Base-by-base conservation (phyloP, 1,140 invertebrate genomes). In the Drosophila dunni region DNA sequence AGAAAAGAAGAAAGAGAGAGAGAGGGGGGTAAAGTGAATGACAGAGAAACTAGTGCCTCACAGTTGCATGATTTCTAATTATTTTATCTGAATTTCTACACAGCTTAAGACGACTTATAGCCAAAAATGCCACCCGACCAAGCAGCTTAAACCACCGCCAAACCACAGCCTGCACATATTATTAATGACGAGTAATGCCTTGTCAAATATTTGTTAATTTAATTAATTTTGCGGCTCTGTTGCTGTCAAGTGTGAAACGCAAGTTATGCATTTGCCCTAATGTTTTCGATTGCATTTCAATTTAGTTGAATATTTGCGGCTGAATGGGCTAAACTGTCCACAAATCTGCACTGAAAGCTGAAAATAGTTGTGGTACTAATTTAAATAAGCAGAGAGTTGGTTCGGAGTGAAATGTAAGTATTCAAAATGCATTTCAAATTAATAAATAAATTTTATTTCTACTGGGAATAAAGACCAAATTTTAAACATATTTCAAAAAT, bases 171-270 rank as follows among this genome's bases (percentile, higher is more conserved):
- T 29, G 0, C 45, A 61, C 60, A 40, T 69, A 73, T 60, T 77
- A 64, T 62, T 84, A 85, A 85, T 76, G 75, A 78, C 76, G 82
- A 85, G 67, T 86, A 86, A 86, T 86, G 82, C 46, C 46, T 44
- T 60, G 64, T 83, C 72, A 81, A 81, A 86, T 82, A 85, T 84
- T 85, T 81, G 81, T 62, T 85, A 77, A 81, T 84, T 80, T 67
- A 77, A 81, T 85, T 84, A 54, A 58, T 61, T 60, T 78, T 63
- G 64, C 44, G 36, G 53, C 46, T 53, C 40, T 71, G 45, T 36
- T 6, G 66, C 38, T 54, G 6, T 36, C 48, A 61, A 68, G 75
- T 85, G 74, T 67, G 65, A 85, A 84, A 65, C 65, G 42, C 61
- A 46, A 36, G 11, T 8, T 13, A 44, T 42, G 20, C 11, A 9